Conservation (phyloP, 2,113 vertebrate species). For the Crotophaga sulcirostris region DNA sequence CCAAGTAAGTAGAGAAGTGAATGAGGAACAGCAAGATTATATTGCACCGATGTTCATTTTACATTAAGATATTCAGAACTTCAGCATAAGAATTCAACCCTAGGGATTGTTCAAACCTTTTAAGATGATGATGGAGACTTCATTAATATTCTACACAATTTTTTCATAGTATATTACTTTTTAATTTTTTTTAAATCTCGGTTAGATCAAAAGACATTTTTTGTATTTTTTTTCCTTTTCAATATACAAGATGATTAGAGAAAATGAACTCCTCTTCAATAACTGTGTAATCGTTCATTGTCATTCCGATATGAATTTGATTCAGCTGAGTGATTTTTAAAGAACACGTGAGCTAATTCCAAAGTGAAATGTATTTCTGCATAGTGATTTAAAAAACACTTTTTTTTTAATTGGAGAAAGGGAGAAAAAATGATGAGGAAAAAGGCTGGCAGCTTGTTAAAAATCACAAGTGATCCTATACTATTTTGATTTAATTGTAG, state of each 20-base stretch:
- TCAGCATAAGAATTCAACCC: not conserved
- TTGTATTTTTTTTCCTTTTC: not conserved
- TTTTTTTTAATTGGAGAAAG: not conserved
- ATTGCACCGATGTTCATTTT: not conserved
- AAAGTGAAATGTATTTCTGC: not conserved
- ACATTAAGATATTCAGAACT: not conserved
- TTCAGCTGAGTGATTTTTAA: constrained; percentile 8
- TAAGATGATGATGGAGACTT: not conserved
- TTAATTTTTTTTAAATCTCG: not conserved
- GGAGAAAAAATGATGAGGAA: not conserved
- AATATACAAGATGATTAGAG: not conserved
- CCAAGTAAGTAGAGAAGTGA: not conserved
- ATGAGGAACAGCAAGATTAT: not conserved
- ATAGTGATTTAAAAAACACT: not conserved
- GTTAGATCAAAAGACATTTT: not conserved
- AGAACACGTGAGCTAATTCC: not conserved
- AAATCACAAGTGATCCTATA: not conserved
- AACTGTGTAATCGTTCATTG: not conserved
- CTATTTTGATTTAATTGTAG: not conserved
- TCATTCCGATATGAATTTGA: not conserved
- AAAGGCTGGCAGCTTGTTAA: not conserved
- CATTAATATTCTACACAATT: not conserved
- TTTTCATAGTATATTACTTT: not conserved
- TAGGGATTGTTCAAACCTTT: not conserved
- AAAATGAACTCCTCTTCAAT: not conserved